A percentile compares a stretch with the other conserved stretches of the same genome.
phyloP scores from a whole-genome alignment of 2,888 invertebrate species.

The Tigriopus californicus region DNA sequence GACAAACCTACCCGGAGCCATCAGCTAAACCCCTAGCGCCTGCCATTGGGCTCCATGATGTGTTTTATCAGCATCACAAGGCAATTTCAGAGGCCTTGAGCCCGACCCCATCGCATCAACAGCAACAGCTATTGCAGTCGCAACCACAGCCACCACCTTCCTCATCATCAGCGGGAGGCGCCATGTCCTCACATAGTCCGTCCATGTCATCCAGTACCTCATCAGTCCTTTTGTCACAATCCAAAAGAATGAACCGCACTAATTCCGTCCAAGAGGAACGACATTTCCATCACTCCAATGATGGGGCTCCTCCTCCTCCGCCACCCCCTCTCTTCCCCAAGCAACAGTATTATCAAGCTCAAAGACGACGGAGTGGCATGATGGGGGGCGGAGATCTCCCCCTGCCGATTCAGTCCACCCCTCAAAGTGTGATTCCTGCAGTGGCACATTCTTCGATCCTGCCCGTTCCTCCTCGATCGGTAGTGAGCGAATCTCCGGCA shows the following conservation, averaged over 20 bases:
- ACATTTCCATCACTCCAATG: background rate
- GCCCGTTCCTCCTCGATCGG: background rate
- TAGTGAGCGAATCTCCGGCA: conserved; percentile 10
- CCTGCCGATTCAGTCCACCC: background rate
- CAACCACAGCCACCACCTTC: background rate
- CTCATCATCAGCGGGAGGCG: too few species aligned
- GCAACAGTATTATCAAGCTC: conserved; percentile 4
- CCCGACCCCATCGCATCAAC: background rate
- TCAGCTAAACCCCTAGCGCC: background rate
- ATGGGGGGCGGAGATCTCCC: background rate
- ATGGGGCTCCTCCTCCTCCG: conserved; percentile 3
- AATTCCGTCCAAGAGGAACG: too few species aligned
- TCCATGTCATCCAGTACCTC: too few species aligned
- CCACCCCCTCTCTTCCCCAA: conserved; percentile 15
- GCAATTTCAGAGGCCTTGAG: background rate
- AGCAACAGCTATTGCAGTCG: background rate
- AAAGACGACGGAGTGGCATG: conserved; percentile 3
- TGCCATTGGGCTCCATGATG: background rate
- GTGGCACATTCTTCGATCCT: background rate
- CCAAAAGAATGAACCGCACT: too few species aligned
- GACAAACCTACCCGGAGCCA: conserved; percentile 27
- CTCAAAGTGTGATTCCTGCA: background rate
- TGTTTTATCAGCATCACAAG: background rate
- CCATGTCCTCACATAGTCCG: too few species aligned
- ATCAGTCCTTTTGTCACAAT: too few species aligned